Conservation (phyloP, 92 coral and sea anemone genomes). For the Epizoanthus ramosus region DNA sequence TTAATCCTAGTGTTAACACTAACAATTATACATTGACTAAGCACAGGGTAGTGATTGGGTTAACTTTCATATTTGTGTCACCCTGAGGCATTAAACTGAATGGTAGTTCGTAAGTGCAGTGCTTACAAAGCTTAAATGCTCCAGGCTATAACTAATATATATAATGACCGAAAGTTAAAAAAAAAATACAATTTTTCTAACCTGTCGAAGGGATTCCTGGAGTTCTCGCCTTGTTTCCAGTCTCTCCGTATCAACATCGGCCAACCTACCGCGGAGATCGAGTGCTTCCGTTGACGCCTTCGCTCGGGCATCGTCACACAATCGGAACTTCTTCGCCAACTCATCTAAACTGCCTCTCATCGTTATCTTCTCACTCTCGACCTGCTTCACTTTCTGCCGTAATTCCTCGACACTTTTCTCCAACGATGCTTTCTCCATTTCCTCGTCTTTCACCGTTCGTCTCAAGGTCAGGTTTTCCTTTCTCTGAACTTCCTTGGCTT, state of each 20-base stretch:
- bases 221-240: constrained; percentile 77
- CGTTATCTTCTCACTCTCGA: constrained; percentile 69
- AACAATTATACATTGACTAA: too few species aligned
- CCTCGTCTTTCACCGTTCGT: constrained; percentile 69
- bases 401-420: constrained; percentile 72
- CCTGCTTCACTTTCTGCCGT: constrained; percentile 76
- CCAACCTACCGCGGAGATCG: constrained; percentile 66
- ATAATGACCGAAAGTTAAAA: too few species aligned
- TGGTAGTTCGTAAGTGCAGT: too few species aligned
- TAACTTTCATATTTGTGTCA: too few species aligned
- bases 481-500: constrained; percentile 65
- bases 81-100: too few species aligned
- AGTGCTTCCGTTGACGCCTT: constrained; percentile 65
- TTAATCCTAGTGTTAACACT: too few species aligned
- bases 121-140: too few species aligned
- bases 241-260: constrained; percentile 77
- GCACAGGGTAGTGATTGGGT: too few species aligned
- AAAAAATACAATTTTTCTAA: neutral
- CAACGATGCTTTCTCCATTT: constrained; percentile 69
- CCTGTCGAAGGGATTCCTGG: constrained; percentile 80
- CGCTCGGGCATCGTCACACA: constrained; percentile 74
- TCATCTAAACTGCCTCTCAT: constrained; percentile 67
- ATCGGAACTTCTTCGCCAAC: constrained; percentile 64
- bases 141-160: too few species aligned
- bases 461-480: constrained; percentile 72